Conservation (phyloP, 2,888 invertebrate species). For the Mylabris sibirica region DNA sequence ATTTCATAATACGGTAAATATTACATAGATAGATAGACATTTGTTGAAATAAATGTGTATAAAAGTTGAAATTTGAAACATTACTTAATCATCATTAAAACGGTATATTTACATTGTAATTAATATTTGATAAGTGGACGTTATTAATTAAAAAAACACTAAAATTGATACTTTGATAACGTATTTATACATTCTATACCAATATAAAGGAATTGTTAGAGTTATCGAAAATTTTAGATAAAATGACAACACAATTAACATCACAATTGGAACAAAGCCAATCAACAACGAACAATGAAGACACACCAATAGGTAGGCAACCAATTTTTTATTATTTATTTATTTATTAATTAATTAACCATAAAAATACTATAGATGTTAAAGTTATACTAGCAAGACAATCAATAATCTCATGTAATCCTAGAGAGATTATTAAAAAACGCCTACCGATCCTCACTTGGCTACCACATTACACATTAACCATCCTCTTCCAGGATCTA, state of each 20-base stretch:
- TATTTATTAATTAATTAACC: neutral
- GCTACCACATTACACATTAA: constrained; percentile 66
- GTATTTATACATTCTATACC: neutral
- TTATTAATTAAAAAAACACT: neutral
- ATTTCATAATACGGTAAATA: neutral
- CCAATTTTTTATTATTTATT: neutral
- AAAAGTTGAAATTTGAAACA: no score
- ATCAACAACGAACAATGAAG: neutral
- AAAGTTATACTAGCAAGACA: neutral
- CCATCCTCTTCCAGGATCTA: constrained; percentile 68
- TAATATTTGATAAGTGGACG: no score
- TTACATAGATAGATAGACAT: no score
- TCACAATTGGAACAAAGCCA: neutral
- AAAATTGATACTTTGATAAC: neutral
- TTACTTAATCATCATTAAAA: no score
- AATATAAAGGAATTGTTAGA: neutral
- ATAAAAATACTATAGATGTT: neutral
- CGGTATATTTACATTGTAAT: no score
- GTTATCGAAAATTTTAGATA: neutral
- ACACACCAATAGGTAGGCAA: neutral
- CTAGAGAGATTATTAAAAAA: constrained; percentile 57
- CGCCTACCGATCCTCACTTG: constrained; percentile 66
- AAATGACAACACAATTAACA: neutral
- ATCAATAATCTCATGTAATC: constrained; percentile 56
- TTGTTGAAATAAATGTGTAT: no score